Percentiles rank a stretch among this genome's conserved stretches.
phyloP scores from a whole-genome alignment of 2,888 invertebrate species.

The Miltochrista miniata region DNA sequence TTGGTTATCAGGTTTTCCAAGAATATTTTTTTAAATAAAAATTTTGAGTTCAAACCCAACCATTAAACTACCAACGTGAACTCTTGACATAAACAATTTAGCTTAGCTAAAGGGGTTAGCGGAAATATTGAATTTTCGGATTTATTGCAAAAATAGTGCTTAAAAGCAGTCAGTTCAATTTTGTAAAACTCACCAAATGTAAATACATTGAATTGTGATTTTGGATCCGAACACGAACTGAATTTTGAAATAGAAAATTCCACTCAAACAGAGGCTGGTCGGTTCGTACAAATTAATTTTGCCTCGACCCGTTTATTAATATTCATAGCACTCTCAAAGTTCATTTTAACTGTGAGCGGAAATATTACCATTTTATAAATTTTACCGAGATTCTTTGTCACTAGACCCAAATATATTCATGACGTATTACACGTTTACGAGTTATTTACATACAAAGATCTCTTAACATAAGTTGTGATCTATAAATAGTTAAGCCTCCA shows the following conservation, averaged over 20 bases:
- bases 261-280: conserved; percentile 33
- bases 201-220: conserved; percentile 47
- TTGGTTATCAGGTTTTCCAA: too few species aligned
- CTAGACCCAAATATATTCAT: conserved; percentile 46
- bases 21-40: too few species aligned
- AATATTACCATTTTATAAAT: conserved; percentile 75
- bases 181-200: too few species aligned
- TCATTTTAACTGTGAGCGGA: conserved; percentile 72
- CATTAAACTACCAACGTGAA: too few species aligned
- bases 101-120: too few species aligned
- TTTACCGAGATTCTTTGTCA: conserved; percentile 59
- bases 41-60: too few species aligned
- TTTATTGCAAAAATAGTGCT: too few species aligned
- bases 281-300: conserved; percentile 79
- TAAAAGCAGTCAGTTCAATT: too few species aligned
- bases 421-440: conserved; percentile 44
- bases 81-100: too few species aligned
- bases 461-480: conserved; percentile 1
- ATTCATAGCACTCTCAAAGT: conserved; percentile 79
- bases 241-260: neutral
- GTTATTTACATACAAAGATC: conserved; percentile 39
- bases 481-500: too few species aligned
- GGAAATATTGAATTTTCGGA: too few species aligned
- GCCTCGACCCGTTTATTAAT: conserved; percentile 77
- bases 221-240: conserved; percentile 48